Conservation (phyloP, 2,113 vertebrate species). For the Helogale parvula region DNA sequence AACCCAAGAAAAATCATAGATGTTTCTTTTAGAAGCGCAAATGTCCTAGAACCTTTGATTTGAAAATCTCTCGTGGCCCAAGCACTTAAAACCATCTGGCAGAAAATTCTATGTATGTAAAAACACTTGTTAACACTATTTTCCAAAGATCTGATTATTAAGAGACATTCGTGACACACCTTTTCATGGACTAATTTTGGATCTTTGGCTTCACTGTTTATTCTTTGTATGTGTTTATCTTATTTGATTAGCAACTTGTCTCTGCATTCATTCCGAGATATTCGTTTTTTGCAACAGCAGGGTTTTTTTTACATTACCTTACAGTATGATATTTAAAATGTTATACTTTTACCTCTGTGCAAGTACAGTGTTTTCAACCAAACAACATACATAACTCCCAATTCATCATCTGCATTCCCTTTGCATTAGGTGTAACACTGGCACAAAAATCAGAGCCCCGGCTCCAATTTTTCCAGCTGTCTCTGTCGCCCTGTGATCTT, state of each 20-base stretch:
- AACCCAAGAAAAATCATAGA: conserved; percentile 39
- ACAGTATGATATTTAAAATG: not conserved
- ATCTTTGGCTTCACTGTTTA: not conserved
- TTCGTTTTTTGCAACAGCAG: not conserved
- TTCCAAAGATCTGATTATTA: not conserved
- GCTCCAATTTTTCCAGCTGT: conserved; percentile 89
- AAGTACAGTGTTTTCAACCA: conserved; percentile 15
- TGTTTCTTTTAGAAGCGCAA: conserved; percentile 46
- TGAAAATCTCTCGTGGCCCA: not conserved
- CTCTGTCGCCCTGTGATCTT: conserved; percentile 86
- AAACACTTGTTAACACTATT: not conserved
- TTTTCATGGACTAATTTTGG: not conserved
- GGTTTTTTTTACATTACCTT: not conserved
- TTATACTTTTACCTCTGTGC: conserved; percentile 52
- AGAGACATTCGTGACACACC: not conserved
- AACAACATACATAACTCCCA: conserved; percentile 72
- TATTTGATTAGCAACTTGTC: conserved; percentile 19
- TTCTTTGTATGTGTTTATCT: not conserved
- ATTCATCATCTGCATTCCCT: conserved; percentile 84
- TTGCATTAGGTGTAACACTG: conserved; percentile 85
- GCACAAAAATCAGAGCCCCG: conserved; percentile 81
- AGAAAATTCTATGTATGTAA: not conserved
- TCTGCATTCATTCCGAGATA: not conserved
- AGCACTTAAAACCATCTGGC: not conserved
- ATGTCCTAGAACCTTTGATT: conserved; percentile 44